A percentile compares a stretch with the other conserved stretches of the same genome.
These are phyloP conservation scores for Sisyra nigra DNA, from an alignment of 2,888 invertebrate genomes.

Conservation along the genomic window DNA sequence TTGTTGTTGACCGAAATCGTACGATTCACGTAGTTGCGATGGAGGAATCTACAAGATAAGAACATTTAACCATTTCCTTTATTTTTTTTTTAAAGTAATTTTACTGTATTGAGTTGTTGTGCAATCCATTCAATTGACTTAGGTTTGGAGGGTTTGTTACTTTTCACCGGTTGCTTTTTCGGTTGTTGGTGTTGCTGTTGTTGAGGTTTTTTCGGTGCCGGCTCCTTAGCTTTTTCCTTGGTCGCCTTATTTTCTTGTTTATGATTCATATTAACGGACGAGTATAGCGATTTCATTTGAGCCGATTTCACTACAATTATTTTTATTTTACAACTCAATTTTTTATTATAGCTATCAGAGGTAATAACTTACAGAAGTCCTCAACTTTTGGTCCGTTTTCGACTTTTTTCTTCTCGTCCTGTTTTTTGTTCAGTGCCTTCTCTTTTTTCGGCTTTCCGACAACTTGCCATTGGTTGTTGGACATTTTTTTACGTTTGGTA, in stretches of 20 bases:
- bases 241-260: conserved; percentile 41
- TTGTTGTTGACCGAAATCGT: neutral
- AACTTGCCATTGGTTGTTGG: conserved; percentile 51
- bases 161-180: conserved; percentile 20
- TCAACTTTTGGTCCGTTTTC: conserved; percentile 55
- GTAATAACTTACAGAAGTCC: conserved; percentile 56
- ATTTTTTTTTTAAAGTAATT: conserved; percentile 12
- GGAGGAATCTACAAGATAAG: neutral
- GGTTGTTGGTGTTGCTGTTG: conserved; percentile 12
- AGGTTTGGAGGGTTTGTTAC: conserved; percentile 31
- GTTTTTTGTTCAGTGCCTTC: conserved; percentile 31
- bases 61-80: no score
- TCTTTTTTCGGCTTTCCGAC: conserved; percentile 51
- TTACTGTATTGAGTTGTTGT: conserved; percentile 42
- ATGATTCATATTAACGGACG: conserved; percentile 33
- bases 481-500: no score
- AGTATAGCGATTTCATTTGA: conserved; percentile 49
- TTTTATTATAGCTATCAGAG: no score
- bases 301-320: conserved; percentile 41
- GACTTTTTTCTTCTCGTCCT: conserved; percentile 40
- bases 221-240: conserved; percentile 30
- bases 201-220: conserved; percentile 14
- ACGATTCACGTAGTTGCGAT: neutral
- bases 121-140: conserved; percentile 49
- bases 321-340: no score